Base-by-base conservation (phyloP, 2,888 invertebrate genomes). In the Trichacis sp. region DNA sequence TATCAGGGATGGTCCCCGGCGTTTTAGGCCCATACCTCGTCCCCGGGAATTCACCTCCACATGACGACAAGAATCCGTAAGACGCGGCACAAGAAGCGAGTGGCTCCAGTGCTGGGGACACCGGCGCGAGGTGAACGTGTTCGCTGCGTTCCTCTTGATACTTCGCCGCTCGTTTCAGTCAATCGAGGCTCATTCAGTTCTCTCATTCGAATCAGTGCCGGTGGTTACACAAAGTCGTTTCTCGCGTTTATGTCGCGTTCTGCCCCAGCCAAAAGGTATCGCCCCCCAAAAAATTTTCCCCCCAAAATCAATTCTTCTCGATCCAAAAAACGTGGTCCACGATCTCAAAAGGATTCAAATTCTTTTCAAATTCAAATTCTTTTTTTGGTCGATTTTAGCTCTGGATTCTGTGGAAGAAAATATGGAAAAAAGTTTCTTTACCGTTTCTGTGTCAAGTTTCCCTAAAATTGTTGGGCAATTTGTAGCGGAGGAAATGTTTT, bases 61-160 rank as follows among this genome's bases (percentile, higher is more conserved):
- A 60, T 58, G 61, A 57, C 55, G 57, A 64, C 51, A 50, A 63
- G 64, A 64, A 54, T 58, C 58, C 57, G 68, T 42, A 64, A 64
- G 68, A 64, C 68, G 64, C 49, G 54, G 5, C 60, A 60, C 67
- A 64, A 64, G 64, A 61, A 57, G n/a, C 24, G 24, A 43, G 51
- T 15, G 62, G 49, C 64, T 64, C 56, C 64, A 64, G 68, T 68
- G 50, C 47, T 62, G 59, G 57, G 59, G 61, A 63, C 64, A 58
- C 68, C 64, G 57, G 62, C 68, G 64, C 50, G 68, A 68, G 68
- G 68, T 68, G 68, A 64, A 68, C 64, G 68, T 60, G 64, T 68
- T 62, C 59, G 59, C 62, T 46, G 58, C 64, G 68, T 68, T 68
- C 55, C 49, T 61, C 52, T 57, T 54, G 60, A 62, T 55, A 63